Conservation (phyloP, 2,888 invertebrate genomes). For the Choreutis nemorana region DNA sequence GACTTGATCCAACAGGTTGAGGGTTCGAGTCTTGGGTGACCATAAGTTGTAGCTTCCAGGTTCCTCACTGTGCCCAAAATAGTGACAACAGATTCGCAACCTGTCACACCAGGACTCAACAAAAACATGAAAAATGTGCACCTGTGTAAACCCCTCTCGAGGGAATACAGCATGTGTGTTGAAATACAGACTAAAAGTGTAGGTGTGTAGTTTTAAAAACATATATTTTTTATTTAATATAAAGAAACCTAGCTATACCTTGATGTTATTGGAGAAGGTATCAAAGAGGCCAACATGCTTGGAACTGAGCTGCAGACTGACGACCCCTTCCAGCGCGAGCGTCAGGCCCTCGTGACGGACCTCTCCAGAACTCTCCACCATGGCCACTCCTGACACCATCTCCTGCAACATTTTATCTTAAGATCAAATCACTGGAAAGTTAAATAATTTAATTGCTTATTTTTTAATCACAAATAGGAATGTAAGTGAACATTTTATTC, state of each 20-base stretch:
- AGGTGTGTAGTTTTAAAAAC: not conserved
- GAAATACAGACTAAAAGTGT: conserved; percentile 8
- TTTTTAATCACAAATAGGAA: not conserved
- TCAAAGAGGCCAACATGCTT: conserved; percentile 95
- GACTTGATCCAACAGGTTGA: no score
- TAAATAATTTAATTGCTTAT: conserved; percentile 1
- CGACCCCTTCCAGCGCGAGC: conserved; percentile 86
- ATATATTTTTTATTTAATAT: not conserved
- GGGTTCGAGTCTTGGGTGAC: no score
- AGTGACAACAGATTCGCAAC: no score
- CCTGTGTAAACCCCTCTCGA: not conserved
- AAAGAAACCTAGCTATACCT: conserved; percentile 61
- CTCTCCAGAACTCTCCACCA: conserved; percentile 80
- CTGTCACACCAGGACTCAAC: no score
- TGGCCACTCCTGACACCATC: conserved; percentile 80
- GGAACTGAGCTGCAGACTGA: conserved; percentile 88
- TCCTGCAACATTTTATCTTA: conserved; percentile 67
- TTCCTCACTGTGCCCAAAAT: no score
- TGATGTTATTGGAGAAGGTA: conserved; percentile 93
- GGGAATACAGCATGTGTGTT: not conserved
- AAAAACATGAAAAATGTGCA: no score
- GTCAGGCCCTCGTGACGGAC: conserved; percentile 91
- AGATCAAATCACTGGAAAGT: not conserved
- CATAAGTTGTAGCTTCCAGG: no score
- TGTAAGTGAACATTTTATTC: not conserved